phyloP scores from a whole-genome alignment of 2,888 invertebrate species.

The Drosophila demipolita region DNA sequence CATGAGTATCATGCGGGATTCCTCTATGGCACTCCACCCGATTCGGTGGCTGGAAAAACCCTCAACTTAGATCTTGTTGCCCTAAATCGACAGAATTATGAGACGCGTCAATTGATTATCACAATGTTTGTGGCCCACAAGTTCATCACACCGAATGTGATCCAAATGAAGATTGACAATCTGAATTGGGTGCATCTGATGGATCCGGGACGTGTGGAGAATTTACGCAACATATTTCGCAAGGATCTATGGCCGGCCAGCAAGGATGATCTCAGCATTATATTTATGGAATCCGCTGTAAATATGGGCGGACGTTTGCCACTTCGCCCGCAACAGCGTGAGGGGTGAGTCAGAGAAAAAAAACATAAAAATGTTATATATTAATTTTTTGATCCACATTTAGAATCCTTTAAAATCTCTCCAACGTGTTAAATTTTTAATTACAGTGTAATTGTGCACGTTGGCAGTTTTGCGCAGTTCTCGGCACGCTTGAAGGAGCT shows the following conservation, averaged over 20 bases:
- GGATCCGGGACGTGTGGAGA: slow-evolving; percentile 90
- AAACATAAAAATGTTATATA: neutral
- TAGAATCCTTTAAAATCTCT: neutral
- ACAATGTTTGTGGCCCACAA: slow-evolving; percentile 89
- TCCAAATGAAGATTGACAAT: slow-evolving; percentile 95
- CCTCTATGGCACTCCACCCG: slow-evolving; percentile 93
- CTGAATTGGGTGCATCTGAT: slow-evolving; percentile 95
- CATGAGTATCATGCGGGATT: slow-evolving; percentile 91
- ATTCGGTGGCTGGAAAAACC: slow-evolving; percentile 86
- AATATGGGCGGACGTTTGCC: slow-evolving; percentile 94
- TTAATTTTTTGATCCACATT: neutral
- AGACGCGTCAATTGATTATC: slow-evolving; percentile 89
- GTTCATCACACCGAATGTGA: slow-evolving; percentile 90
- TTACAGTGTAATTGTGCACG: slow-evolving; percentile 89
- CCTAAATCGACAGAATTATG: slow-evolving; percentile 91
- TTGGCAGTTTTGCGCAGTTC: slow-evolving; percentile 91
- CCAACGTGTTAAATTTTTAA: neutral
- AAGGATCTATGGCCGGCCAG: slow-evolving; percentile 92
- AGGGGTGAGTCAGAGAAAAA: slow-evolving; percentile 87
- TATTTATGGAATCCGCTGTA: slow-evolving; percentile 93
- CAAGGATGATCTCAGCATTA: slow-evolving; percentile 90
- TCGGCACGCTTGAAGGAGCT: slow-evolving; percentile 86
- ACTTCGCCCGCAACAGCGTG: slow-evolving; percentile 92
- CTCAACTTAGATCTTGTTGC: slow-evolving; percentile 91
- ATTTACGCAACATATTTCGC: slow-evolving; percentile 91